phyloP scores from a whole-genome alignment of 2,113 vertebrate species.

The Cranoglanis bouderius region DNA sequence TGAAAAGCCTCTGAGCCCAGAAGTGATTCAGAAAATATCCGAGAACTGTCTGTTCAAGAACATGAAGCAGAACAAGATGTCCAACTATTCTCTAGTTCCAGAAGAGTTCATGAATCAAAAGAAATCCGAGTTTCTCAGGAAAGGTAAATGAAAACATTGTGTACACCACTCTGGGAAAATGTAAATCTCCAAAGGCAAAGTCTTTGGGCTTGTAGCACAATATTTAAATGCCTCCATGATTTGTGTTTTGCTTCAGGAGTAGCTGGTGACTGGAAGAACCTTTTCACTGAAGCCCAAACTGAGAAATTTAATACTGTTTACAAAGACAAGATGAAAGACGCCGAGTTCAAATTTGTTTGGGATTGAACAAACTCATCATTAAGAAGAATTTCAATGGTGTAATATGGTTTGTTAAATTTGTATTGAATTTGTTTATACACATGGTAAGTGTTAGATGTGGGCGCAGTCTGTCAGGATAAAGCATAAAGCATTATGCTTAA shows the following conservation, averaged over 20 bases:
- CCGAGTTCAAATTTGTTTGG: slow-evolving; percentile 68
- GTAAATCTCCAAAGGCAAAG: background rate
- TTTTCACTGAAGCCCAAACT: slow-evolving; percentile 61
- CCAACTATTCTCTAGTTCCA: slow-evolving; percentile 69
- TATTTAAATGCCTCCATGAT: background rate
- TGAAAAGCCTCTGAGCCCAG: slow-evolving; percentile 59
- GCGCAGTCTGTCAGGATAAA: no score
- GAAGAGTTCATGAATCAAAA: slow-evolving; percentile 63
- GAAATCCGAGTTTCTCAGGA: slow-evolving; percentile 70
- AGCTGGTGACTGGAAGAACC: slow-evolving; percentile 72
- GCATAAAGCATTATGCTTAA: no score
- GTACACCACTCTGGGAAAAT: no score
- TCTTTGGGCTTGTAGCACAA: background rate
- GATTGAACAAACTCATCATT: slow-evolving; percentile 50
- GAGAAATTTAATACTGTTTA: slow-evolving; percentile 67
- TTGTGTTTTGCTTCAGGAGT: slow-evolving; percentile 64
- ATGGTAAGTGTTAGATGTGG: no score
- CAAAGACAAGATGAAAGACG: slow-evolving; percentile 68
- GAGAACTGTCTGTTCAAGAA: slow-evolving; percentile 67
- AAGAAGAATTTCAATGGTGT: no score
- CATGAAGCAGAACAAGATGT: slow-evolving; percentile 75
- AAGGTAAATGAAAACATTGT: slow-evolving; percentile 59
- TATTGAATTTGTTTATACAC: no score
- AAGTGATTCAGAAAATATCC: slow-evolving; percentile 61
- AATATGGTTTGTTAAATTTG: background rate